Evolutionary conservation across 2,888 invertebrate genomes (phyloP).

Genomic region (Melanchra persicariae): DNA sequence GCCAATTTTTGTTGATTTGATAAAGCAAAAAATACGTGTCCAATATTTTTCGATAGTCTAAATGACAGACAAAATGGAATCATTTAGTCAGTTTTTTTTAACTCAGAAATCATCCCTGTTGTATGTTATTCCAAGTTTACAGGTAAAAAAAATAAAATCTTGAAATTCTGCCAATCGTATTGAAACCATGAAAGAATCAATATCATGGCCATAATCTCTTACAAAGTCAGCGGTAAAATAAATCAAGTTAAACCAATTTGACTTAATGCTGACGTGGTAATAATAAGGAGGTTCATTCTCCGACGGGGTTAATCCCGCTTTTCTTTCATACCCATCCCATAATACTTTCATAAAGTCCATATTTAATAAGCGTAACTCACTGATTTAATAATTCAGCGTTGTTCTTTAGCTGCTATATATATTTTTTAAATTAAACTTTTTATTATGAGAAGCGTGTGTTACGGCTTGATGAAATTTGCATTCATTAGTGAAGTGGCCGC

Average conservation of each 20-base stretch:
- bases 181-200: background rate
- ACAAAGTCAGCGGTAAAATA: slow-evolving; percentile 19
- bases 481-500: slow-evolving; percentile 83
- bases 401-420: slow-evolving; percentile 63
- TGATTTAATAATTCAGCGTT: slow-evolving; percentile 70
- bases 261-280: slow-evolving; percentile 14
- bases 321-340: slow-evolving; percentile 34
- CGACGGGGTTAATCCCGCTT: slow-evolving; percentile 35
- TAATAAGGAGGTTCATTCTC: slow-evolving; percentile 25
- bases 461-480: slow-evolving; percentile 86
- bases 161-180: background rate
- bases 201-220: background rate
- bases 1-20: too few relatives aligned
- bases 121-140: background rate
- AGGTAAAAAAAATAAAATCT: background rate
- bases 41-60: too few relatives aligned
- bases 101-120: too few relatives aligned
- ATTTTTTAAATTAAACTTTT: slow-evolving; percentile 79
- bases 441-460: slow-evolving; percentile 79
- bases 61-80: too few relatives aligned
- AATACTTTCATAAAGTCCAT: slow-evolving; percentile 48
- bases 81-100: too few relatives aligned
- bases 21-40: too few relatives aligned
- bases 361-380: slow-evolving; percentile 64
- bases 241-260: slow-evolving; percentile 5